These are phyloP conservation scores for Cremastobaeus sp. DNA, from an alignment of 2,888 invertebrate species.

Conservation along the genomic window DNA sequence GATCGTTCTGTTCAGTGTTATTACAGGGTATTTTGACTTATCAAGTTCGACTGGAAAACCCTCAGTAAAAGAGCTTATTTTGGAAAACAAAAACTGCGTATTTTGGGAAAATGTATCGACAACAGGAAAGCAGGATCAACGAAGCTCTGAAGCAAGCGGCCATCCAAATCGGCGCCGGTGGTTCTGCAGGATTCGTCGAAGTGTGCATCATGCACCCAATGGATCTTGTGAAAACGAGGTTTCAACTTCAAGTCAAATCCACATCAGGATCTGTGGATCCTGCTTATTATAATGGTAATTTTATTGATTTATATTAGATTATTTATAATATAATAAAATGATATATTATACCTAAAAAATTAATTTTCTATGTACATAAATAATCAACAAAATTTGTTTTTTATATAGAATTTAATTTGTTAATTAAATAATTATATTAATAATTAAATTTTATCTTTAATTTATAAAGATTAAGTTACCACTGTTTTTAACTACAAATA, in stretches of 20 bases:
- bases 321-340: too few species aligned
- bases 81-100: not conserved
- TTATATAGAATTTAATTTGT: too few species aligned
- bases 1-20: too few species aligned
- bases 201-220: constrained; percentile 98
- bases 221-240: constrained; percentile 94
- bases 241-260: constrained; percentile 86
- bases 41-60: not conserved
- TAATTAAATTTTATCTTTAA: constrained; percentile 61
- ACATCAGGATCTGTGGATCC: constrained; percentile 68
- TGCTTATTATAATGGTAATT: constrained; percentile 77
- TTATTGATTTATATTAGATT: too few species aligned
- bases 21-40: not conserved
- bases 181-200: constrained; percentile 94
- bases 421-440: too few species aligned
- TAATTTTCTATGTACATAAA: too few species aligned
- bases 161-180: constrained; percentile 92
- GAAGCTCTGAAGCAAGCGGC: constrained; percentile 83
- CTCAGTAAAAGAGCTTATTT: too few species aligned
- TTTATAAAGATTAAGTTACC: too few species aligned
- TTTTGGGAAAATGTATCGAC: constrained; percentile 29
- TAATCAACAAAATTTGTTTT: too few species aligned
- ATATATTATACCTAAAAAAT: too few species aligned
- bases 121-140: constrained; percentile 25
- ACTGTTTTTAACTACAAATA: too few species aligned